These are phyloP conservation scores for Diplodus puntazzo DNA, from an alignment of 2,797 vertebrate species.

Conservation along the genomic window DNA sequence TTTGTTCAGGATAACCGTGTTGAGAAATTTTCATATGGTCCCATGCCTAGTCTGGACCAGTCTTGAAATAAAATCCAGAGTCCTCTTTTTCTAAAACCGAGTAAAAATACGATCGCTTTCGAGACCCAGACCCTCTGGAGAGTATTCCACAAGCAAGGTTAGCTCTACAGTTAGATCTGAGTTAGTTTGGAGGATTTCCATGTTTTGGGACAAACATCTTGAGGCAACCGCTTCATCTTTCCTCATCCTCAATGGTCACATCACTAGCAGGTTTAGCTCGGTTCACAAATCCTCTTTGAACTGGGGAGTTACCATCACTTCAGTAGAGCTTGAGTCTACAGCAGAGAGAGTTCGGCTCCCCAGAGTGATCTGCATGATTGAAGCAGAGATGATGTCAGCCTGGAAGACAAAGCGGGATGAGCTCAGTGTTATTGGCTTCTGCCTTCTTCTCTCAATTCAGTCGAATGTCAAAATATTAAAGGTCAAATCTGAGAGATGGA, in stretches of 20 bases:
- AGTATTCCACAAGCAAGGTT: slow-evolving; percentile 1
- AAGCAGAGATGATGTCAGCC: slow-evolving; percentile 53
- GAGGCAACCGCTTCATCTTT: not conserved
- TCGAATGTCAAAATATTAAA: slow-evolving; percentile 82
- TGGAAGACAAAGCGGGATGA: slow-evolving; percentile 59
- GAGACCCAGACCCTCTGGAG: not conserved
- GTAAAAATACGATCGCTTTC: no score
- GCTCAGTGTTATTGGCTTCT: slow-evolving; percentile 67
- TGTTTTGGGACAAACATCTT: slow-evolving; percentile 42
- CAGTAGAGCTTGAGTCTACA: slow-evolving; percentile 23
- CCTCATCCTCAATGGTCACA: slow-evolving; percentile 32
- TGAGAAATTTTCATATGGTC: no score
- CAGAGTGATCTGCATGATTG: slow-evolving; percentile 72
- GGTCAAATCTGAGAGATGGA: slow-evolving; percentile 82
- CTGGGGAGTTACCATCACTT: slow-evolving; percentile 38
- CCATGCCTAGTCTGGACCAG: no score
- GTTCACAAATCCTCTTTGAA: slow-evolving; percentile 47
- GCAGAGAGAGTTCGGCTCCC: slow-evolving; percentile 18
- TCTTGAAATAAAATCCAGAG: no score
- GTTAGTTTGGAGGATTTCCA: not conserved
- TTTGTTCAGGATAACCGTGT: no score
- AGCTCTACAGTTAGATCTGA: not conserved
- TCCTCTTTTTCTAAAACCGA: no score
- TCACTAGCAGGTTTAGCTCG: slow-evolving; percentile 34
- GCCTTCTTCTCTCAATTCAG: slow-evolving; percentile 66